Evolutionary conservation across 1,140 invertebrate genomes (phyloP).

Genomic region (Drosophila willistoni): DNA sequence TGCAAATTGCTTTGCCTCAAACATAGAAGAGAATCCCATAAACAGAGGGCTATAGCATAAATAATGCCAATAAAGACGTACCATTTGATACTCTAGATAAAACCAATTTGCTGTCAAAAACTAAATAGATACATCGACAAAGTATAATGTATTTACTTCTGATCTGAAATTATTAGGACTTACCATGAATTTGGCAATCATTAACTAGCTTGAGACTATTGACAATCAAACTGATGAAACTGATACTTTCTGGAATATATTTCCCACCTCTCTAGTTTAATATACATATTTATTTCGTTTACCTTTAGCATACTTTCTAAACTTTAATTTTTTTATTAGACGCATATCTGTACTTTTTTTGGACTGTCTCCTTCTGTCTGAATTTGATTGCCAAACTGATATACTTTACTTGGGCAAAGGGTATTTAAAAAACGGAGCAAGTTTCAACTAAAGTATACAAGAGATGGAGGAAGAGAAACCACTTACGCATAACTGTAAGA

Average conservation of each 20-base stretch:
- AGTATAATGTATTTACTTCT: no score
- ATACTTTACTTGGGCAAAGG: neutral
- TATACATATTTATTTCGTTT: no score
- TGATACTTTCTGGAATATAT: no score
- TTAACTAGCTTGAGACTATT: no score
- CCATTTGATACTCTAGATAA: conserved; percentile 2
- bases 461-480: conserved; percentile 39
- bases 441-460: conserved; percentile 36
- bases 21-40: conserved; percentile 44
- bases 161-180: no score
- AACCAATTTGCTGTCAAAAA: no score
- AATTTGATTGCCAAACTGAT: neutral
- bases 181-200: no score
- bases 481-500: conserved; percentile 81
- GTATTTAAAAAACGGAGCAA: conserved; percentile 66
- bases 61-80: neutral
- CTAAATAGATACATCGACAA: no score
- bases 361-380: neutral
- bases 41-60: conserved; percentile 47
- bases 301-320: no score
- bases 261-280: no score
- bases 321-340: no score
- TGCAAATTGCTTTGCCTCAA: conserved; percentile 63
- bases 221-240: no score
- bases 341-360: neutral